phyloP scores from a whole-genome alignment of 23 tunicate genomes.

The Styela clava region DNA sequence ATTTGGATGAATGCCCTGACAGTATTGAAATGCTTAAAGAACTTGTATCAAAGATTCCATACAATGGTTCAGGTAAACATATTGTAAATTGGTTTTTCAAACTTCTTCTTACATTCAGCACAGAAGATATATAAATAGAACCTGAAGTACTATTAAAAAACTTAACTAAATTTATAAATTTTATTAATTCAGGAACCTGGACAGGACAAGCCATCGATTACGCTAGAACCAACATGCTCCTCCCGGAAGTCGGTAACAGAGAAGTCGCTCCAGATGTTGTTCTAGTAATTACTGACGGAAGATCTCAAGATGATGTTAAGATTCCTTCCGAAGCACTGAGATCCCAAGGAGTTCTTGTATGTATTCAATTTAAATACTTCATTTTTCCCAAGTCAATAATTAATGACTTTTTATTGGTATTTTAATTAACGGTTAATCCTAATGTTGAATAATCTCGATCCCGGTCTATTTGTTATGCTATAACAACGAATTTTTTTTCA shows the following conservation, averaged over 20 bases:
- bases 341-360: conserved; percentile 41
- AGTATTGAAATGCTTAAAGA: conserved; percentile 7
- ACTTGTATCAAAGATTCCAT: conserved; percentile 49
- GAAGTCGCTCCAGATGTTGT: conserved; percentile 48
- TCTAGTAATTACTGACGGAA: conserved; percentile 79
- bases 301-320: conserved; percentile 72
- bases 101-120: too few relatives aligned
- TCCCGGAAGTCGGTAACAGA: conserved; percentile 52
- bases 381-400: too few relatives aligned
- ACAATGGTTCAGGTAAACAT: conserved; percentile 77
- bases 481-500: too few relatives aligned
- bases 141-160: too few relatives aligned
- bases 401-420: too few relatives aligned
- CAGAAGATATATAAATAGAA: too few relatives aligned
- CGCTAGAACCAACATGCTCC: conserved; percentile 44
- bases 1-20: conserved; percentile 8
- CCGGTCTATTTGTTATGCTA: too few relatives aligned
- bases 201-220: conserved; percentile 80
- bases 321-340: conserved; percentile 45
- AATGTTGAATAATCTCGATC: too few relatives aligned
- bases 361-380: too few relatives aligned
- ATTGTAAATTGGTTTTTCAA: too few relatives aligned
- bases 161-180: too few relatives aligned
- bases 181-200: conserved; percentile 41
- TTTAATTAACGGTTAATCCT: too few relatives aligned